Conservation (phyloP, 2,113 vertebrate genomes). For the Eublepharis macularius region DNA sequence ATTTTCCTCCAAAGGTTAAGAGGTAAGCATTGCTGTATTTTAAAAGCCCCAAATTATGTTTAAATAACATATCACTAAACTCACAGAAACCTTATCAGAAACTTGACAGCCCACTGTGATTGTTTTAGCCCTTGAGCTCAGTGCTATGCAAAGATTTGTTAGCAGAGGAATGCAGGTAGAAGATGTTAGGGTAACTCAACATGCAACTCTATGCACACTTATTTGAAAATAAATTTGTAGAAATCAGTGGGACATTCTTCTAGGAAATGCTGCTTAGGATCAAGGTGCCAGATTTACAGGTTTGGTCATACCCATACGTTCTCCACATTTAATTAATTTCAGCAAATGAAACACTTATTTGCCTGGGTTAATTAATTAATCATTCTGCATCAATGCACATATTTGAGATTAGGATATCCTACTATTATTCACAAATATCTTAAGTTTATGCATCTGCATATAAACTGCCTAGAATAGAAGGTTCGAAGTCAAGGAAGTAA, state of each 20-base stretch:
- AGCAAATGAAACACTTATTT: background rate
- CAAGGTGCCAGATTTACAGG: constrained; percentile 4
- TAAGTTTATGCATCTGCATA: background rate
- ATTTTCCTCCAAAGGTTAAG: constrained; percentile 83
- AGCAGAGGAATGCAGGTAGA: constrained; percentile 61
- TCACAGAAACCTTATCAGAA: constrained; percentile 74
- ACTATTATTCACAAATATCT: background rate
- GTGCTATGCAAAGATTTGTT: constrained; percentile 54
- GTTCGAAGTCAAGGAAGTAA: background rate
- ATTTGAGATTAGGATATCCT: background rate
- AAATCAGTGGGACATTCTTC: background rate
- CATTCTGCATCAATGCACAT: background rate
- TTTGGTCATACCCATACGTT: background rate
- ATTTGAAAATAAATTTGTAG: background rate
- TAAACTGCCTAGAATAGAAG: background rate
- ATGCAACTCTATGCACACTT: background rate
- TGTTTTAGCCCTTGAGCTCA: constrained; percentile 68
- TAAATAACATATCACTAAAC: constrained; percentile 76
- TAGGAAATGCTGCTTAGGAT: background rate
- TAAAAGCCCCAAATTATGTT: constrained; percentile 81
- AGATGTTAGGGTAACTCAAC: constrained; percentile 43
- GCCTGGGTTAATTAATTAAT: background rate
- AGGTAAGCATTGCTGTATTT: constrained; percentile 80
- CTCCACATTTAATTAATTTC: background rate
- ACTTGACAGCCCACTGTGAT: constrained; percentile 73